Conservation (phyloP, 2,113 vertebrate genomes). For the Bungarus multicinctus region DNA sequence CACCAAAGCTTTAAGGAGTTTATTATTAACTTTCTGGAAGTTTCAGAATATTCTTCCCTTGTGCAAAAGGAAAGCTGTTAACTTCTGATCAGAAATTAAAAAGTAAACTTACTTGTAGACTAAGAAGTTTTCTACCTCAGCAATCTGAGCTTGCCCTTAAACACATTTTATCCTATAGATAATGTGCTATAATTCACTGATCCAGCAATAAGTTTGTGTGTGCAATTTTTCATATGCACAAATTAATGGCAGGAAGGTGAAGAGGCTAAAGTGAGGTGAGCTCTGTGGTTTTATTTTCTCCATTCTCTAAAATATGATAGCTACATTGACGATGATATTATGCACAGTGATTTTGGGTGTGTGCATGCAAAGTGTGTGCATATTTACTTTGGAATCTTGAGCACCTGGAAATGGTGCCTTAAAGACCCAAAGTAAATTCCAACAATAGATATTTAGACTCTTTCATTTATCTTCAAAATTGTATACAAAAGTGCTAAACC, state of each 20-base stretch:
- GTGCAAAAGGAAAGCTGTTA: slow-evolving; percentile 18
- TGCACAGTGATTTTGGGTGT: background rate
- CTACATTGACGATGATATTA: background rate
- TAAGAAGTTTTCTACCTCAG: background rate
- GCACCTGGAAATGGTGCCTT: background rate
- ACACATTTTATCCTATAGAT: background rate
- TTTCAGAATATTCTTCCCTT: slow-evolving; percentile 9
- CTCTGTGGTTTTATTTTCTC: background rate
- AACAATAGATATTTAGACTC: background rate
- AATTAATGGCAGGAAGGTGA: background rate
- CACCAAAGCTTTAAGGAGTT: slow-evolving; percentile 18
- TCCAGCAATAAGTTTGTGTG: background rate
- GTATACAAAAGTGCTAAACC: background rate
- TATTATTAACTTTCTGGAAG: slow-evolving; percentile 11
- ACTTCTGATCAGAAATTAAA: slow-evolving; percentile 15
- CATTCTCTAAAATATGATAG: background rate
- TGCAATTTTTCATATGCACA: background rate
- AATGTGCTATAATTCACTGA: background rate
- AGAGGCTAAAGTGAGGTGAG: background rate
- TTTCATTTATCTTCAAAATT: background rate
- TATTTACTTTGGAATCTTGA: background rate
- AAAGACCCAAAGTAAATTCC: background rate
- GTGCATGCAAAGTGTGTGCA: background rate
- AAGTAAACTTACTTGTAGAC: background rate
- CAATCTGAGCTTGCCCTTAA: background rate